Evolutionary conservation across 2,113 vertebrate species (phyloP).

Genomic region (Calypte anna): DNA sequence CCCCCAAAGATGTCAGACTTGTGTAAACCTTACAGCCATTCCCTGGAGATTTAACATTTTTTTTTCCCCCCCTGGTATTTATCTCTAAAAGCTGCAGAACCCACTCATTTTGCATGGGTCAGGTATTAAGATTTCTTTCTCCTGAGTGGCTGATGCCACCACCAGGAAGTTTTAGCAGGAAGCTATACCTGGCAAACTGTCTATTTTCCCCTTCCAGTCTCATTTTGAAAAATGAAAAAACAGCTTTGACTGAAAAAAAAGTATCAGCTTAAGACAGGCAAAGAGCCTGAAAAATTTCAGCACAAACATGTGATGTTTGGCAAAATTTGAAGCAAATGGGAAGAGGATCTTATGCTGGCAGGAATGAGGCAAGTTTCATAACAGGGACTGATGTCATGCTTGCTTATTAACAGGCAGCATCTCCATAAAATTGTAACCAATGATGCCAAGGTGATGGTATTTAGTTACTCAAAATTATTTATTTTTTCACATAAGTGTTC

Average conservation of each 20-base stretch:
- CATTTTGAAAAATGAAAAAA: not conserved
- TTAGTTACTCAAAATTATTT: conserved; percentile 46
- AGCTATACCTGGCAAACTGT: not conserved
- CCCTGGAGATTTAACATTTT: not conserved
- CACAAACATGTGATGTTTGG: not conserved
- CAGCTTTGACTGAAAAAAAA: not conserved
- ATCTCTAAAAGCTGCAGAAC: conserved; percentile 8
- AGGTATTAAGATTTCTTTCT: not conserved
- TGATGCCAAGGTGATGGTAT: not conserved
- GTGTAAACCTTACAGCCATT: not conserved
- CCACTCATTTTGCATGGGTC: not conserved
- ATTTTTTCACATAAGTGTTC: not conserved
- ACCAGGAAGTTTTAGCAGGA: not conserved
- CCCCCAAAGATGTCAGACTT: not conserved
- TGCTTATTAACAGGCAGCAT: not conserved
- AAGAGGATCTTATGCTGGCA: not conserved
- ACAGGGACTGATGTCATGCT: not conserved
- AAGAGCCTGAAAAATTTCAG: conserved; percentile 8
- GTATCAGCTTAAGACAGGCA: not conserved
- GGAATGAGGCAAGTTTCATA: conserved; percentile 2
- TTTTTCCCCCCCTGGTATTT: not conserved
- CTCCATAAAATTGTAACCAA: not conserved
- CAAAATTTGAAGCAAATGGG: conserved; percentile 31
- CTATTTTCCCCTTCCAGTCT: not conserved
- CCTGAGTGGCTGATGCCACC: not conserved